Conservation (phyloP, 2,888 invertebrate species). For the Tipula helvola region DNA sequence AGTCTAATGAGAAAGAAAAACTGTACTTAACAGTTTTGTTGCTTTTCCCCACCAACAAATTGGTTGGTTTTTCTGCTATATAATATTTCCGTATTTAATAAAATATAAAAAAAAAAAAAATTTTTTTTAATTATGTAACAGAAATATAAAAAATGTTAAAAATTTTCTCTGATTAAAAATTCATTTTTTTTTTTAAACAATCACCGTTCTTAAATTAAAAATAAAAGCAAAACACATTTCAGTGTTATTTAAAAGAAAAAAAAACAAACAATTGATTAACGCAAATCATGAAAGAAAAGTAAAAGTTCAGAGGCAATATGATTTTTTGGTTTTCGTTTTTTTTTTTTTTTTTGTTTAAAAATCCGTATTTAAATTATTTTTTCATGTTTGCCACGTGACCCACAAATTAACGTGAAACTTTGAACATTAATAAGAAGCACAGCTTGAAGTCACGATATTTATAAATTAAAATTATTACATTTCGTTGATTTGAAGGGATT, state of each 20-base stretch:
- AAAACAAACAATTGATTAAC: not conserved
- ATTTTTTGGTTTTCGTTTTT: not conserved
- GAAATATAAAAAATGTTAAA: not conserved
- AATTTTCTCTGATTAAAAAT: not conserved
- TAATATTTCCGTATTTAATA: not conserved
- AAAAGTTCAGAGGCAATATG: not conserved
- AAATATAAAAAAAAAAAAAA: not conserved
- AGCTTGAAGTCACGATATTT: conserved; percentile 10
- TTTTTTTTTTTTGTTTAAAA: not conserved
- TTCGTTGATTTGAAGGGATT: not conserved
- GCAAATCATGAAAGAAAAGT: not conserved
- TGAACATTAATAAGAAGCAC: conserved; percentile 6
- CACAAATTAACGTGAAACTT: conserved; percentile 9
- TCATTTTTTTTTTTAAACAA: not conserved
- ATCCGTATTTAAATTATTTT: not conserved
- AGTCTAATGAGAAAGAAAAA: not conserved
- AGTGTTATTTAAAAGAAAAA: too few species aligned
- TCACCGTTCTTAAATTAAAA: not conserved
- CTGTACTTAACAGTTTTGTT: not conserved
- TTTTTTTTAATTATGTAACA: not conserved
- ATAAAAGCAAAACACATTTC: not conserved
- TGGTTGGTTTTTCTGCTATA: not conserved
- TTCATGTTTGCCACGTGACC: conserved; percentile 1
- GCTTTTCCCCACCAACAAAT: not conserved
- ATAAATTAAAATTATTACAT: conserved; percentile 1